Percentiles rank a stretch among this genome's conserved stretches.
These are phyloP conservation scores for Prolemur simus DNA, from an alignment of 2,113 vertebrate species.

Conservation along the genomic window DNA sequence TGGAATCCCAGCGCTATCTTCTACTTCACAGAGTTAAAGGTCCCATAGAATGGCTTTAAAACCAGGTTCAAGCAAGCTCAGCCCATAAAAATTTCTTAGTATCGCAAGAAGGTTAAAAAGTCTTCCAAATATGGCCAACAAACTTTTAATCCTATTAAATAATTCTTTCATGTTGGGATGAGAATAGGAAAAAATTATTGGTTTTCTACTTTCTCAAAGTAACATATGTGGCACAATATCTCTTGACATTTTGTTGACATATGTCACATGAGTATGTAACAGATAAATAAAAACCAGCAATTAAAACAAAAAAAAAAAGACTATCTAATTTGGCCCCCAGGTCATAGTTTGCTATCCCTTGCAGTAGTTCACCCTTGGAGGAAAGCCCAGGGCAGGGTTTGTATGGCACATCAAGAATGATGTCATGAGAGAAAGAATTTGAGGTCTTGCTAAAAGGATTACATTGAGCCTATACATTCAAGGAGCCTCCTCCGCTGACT, in stretches of 20 bases:
- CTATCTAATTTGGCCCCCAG: neutral
- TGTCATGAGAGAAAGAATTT: neutral
- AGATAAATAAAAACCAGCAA: slow-evolving; percentile 37
- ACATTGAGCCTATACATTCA: neutral
- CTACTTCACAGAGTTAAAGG: neutral
- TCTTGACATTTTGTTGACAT: slow-evolving; percentile 8
- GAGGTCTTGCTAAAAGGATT: neutral
- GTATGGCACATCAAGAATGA: neutral
- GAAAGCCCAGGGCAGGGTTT: neutral
- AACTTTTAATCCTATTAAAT: neutral
- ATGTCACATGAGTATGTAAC: slow-evolving; percentile 3
- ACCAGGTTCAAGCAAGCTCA: neutral
- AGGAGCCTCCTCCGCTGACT: neutral
- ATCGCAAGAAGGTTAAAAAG: neutral
- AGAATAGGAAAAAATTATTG: neutral
- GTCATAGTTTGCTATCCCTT: no score
- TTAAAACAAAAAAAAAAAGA: neutral
- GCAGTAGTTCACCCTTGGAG: neutral
- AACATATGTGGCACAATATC: neutral
- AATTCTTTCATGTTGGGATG: neutral
- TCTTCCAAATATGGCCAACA: neutral
- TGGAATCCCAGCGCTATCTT: neutral
- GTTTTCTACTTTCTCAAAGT: slow-evolving; percentile 15
- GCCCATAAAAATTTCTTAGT: neutral
- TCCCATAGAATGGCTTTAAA: neutral